Percentiles rank a stretch among this genome's conserved stretches.
phyloP scores from a whole-genome alignment of 2,888 invertebrate species.

The Chalcis sispes region DNA sequence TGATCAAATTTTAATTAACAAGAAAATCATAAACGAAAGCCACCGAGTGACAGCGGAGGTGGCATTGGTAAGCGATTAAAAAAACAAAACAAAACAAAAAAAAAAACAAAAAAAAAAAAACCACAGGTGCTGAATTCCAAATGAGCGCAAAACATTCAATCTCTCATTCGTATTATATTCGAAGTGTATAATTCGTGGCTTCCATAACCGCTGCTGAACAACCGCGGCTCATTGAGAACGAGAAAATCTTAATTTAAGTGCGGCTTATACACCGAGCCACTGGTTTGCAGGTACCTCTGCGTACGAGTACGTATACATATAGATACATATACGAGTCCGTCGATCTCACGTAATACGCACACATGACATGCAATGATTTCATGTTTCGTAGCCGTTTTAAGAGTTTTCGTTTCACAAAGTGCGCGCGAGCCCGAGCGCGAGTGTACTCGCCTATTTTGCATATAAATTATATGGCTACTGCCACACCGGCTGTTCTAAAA shows the following conservation, averaged over 20 bases:
- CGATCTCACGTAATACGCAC: slow-evolving; percentile 37
- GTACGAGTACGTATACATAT: not conserved
- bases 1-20: no score
- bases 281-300: not conserved
- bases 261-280: not conserved
- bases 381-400: slow-evolving; percentile 45
- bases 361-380: slow-evolving; percentile 55
- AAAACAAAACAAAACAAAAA: not conserved
- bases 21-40: no score
- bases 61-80: not conserved
- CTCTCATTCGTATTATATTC: not conserved
- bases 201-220: not conserved
- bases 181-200: slow-evolving; percentile 14
- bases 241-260: slow-evolving; percentile 42
- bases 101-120: not conserved
- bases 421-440: slow-evolving; percentile 8
- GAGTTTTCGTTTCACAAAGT: slow-evolving; percentile 46
- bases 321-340: slow-evolving; percentile 6
- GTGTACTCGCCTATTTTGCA: slow-evolving; percentile 53
- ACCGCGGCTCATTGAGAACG: slow-evolving; percentile 19
- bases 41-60: no score
- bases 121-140: not conserved
- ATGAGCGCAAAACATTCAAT: slow-evolving; percentile 32
- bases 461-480: slow-evolving; percentile 55
- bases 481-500: slow-evolving; percentile 29